Evolutionary conservation across 1,140 invertebrate species (phyloP), one percentile per base, ranked within the genome.

Genomic region (Brachionus manjavacas): DNA sequence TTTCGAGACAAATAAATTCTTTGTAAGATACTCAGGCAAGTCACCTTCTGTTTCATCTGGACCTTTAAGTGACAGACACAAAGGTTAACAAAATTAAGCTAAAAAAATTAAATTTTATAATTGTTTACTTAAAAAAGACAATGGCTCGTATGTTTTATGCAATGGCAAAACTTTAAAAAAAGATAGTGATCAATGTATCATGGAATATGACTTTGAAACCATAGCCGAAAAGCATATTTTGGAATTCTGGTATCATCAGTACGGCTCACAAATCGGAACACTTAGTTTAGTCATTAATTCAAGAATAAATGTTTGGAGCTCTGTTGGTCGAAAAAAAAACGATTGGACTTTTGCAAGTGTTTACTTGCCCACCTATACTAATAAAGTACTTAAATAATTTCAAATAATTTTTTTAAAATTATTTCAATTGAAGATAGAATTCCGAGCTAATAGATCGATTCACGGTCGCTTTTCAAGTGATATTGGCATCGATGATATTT

Each of bases 11-110:
- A 78, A 41, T n/a, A n/a, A 78, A 31, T 78, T 35, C 6, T 4
- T 78, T 3, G 74, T 41, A 3, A 1, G 74, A 78, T 41, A 78
- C 12, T 25, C 41, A 12, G 74, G 74, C 4, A 25, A 2, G 12
- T 78, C 74, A 55, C 35, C 35, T 9, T 78, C 74, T 3, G 16
- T 78, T 28, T 23, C 74, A 23, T 78, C 74, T 49, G 74, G 74
- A 25, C 74, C 74, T 4, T 46, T 41, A 16, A 23, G n/a, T 16
- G 74, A 78, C n/a, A 78, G 41, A 78, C 39, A 31, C 12, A 78
- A 20, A 46, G 11, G 74, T 78, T 39, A n/a, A 39, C 28, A 11
- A 2, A 25, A 39, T 4, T 2, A 74, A 12, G 7, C 16, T 55
- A 6, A 35, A 35, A 35, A 35, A 35, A 35, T 35, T 35, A 35